Conservation (phyloP, 2,113 vertebrate genomes). For the Ardeotis arabs region DNA sequence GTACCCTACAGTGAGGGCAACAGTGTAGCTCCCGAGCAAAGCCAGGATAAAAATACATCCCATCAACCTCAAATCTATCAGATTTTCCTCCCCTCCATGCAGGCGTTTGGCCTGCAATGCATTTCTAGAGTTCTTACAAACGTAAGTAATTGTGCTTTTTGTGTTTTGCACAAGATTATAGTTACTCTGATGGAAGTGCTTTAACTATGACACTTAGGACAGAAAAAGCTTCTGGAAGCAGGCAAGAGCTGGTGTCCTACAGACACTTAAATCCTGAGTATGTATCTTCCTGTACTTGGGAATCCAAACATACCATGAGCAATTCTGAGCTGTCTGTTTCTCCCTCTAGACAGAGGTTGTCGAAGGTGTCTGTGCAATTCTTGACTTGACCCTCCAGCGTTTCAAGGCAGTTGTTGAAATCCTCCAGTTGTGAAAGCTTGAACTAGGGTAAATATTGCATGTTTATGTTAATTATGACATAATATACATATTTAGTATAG, state of each 20-base stretch:
- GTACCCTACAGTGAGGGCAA: neutral
- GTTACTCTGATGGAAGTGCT: neutral
- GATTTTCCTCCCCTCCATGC: neutral
- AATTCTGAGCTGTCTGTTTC: slow-evolving; percentile 58
- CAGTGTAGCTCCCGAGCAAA: neutral
- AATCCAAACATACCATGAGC: slow-evolving; percentile 56
- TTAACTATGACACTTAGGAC: neutral
- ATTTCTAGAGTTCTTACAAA: neutral
- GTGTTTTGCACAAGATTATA: neutral
- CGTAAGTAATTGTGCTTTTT: neutral
- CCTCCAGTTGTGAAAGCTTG: slow-evolving; percentile 75
- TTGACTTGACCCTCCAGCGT: slow-evolving; percentile 77
- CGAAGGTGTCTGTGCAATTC: slow-evolving; percentile 73
- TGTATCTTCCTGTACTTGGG: neutral
- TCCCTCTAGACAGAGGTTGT: slow-evolving; percentile 44
- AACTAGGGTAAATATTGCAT: slow-evolving; percentile 58
- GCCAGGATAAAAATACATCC: neutral
- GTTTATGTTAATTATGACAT: neutral
- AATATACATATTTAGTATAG: neutral
- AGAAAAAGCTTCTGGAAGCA: neutral
- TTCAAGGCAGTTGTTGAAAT: slow-evolving; percentile 76
- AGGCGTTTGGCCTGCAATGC: neutral
- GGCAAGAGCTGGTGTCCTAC: neutral
- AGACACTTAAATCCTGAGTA: neutral
- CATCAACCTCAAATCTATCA: neutral